These are phyloP conservation scores for Rhinophrynus dorsalis DNA, from an alignment of 2,797 vertebrate species.

Conservation along the genomic window DNA sequence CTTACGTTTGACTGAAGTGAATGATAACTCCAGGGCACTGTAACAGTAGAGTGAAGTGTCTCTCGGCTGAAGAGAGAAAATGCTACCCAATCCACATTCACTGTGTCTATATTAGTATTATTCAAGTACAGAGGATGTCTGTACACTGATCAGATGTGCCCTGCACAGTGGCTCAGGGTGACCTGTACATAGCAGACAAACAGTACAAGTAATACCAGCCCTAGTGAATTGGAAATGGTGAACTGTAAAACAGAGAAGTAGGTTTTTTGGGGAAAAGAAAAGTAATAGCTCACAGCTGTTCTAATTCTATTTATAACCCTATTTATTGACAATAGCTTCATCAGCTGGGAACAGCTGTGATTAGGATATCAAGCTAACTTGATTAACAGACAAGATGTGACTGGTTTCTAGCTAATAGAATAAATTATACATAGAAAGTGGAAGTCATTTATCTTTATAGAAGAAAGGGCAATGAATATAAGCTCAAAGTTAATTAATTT, in stretches of 20 bases:
- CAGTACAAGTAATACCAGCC: not conserved
- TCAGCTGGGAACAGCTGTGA: not conserved
- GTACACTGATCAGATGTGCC: not conserved
- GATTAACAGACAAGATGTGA: not conserved
- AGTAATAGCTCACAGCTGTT: not conserved
- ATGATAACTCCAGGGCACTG: no score
- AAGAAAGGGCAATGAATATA: not conserved
- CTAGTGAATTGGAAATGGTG: constrained; percentile 3
- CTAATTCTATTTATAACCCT: not conserved
- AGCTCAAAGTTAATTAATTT: no score
- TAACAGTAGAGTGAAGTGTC: no score
- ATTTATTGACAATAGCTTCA: not conserved
- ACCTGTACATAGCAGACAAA: not conserved
- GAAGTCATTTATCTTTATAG: not conserved
- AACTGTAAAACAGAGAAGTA: not conserved
- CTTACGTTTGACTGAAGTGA: no score
- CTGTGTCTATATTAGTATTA: not conserved
- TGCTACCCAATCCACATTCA: not conserved
- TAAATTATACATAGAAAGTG: not conserved
- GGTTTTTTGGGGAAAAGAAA: not conserved
- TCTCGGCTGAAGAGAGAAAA: no score
- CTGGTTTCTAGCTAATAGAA: not conserved
- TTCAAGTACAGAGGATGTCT: constrained; percentile 1
- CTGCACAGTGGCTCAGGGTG: constrained; percentile 14
- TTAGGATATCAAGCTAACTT: not conserved